Conservation (phyloP, 1,140 invertebrate species). For the Dolichoris vasculosae region DNA sequence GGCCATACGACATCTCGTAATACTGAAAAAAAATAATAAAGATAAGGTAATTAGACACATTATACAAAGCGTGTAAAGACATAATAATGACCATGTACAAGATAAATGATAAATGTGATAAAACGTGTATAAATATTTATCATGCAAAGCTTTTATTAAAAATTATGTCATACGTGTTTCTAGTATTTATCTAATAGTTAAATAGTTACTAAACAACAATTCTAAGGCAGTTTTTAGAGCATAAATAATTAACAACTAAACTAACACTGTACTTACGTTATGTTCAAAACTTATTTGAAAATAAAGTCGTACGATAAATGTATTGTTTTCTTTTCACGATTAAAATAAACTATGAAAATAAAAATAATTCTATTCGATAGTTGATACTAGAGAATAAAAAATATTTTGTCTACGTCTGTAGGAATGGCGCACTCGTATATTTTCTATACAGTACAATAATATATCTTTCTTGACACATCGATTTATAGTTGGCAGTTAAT, state of each 20-base stretch:
- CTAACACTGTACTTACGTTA: background rate
- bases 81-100: slow-evolving; percentile 9
- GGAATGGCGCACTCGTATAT: no score
- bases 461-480: background rate
- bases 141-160: slow-evolving; percentile 39
- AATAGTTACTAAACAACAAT: background rate
- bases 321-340: background rate
- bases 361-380: background rate
- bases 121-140: slow-evolving; percentile 15
- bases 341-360: background rate
- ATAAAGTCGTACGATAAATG: slow-evolving; percentile 31
- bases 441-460: background rate
- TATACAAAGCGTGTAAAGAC: background rate
- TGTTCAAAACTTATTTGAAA: background rate
- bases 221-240: slow-evolving; percentile 1
- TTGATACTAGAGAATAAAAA: background rate
- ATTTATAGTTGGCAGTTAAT: no score
- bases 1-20: slow-evolving; percentile 99
- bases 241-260: background rate
- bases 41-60: slow-evolving; percentile 24
- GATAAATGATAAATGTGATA: slow-evolving; percentile 36
- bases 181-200: slow-evolving; percentile 1
- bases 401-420: no score
- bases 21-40: slow-evolving; percentile 83
- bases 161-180: slow-evolving; percentile 9